These are phyloP conservation scores for Dolichomitus sp. DNA, from an alignment of 2,888 invertebrate genomes.

Conservation along the genomic window DNA sequence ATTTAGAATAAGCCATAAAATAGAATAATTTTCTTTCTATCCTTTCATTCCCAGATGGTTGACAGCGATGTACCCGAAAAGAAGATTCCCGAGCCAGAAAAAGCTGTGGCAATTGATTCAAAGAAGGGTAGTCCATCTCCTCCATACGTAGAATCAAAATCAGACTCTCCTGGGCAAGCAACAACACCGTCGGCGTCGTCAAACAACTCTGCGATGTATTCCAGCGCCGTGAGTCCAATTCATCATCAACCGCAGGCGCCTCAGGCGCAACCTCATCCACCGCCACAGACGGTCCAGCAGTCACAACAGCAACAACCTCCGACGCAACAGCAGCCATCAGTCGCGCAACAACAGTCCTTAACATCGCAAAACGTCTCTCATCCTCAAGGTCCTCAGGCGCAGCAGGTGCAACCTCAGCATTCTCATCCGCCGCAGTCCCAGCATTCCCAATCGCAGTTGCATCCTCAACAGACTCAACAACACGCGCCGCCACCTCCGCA, in stretches of 20 bases:
- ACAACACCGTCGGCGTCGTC: conserved; percentile 68
- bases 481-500: background rate
- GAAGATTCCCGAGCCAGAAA: conserved; percentile 77
- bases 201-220: conserved; percentile 77
- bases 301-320: conserved; percentile 50
- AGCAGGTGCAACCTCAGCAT: conserved; percentile 77
- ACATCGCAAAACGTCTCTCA: conserved; percentile 64
- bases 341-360: conserved; percentile 68
- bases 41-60: conserved; percentile 72
- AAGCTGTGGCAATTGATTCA: conserved; percentile 72
- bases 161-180: conserved; percentile 74
- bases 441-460: conserved; percentile 56
- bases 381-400: conserved; percentile 72
- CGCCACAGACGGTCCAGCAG: conserved; percentile 48
- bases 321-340: conserved; percentile 69
- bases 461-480: conserved; percentile 70
- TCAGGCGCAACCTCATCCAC: conserved; percentile 72
- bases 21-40: conserved; percentile 43
- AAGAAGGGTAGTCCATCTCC: conserved; percentile 83
- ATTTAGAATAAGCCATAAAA: too few relatives aligned
- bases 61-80: conserved; percentile 82
- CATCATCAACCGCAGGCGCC: conserved; percentile 78
- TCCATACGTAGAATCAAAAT: conserved; percentile 79
- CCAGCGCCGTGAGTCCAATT: conserved; percentile 78
- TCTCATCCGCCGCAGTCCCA: background rate